A percentile compares a stretch with the other conserved stretches of the same genome.
Evolutionary conservation across 2,113 vertebrate species (phyloP).

Genomic region (Mesoclemmys tuberculata): DNA sequence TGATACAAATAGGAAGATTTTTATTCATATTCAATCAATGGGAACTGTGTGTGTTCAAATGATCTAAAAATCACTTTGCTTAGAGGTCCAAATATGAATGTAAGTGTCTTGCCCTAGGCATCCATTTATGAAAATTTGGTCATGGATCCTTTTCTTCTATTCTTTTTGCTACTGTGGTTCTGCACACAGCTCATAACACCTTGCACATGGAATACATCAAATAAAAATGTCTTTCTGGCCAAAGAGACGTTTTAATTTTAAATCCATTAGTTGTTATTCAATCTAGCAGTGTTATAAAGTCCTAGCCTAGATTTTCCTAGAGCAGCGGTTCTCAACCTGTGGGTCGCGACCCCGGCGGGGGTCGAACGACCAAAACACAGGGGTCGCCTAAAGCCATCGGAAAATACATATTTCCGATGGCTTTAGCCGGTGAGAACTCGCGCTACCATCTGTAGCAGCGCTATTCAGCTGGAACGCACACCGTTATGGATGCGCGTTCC

Average conservation of each 20-base stretch:
- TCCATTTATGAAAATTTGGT: not conserved
- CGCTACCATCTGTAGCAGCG: too few species aligned
- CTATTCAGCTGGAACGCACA: too few species aligned
- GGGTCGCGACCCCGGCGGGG: too few species aligned
- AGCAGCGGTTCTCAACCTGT: too few species aligned
- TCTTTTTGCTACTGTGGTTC: not conserved
- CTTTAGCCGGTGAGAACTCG: too few species aligned
- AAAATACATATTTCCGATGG: too few species aligned
- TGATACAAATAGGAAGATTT: not conserved
- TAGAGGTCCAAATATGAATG: not conserved
- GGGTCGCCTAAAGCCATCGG: too few species aligned
- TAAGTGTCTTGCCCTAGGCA: not conserved
- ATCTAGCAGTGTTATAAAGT: not conserved
- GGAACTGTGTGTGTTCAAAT: not conserved
- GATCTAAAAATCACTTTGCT: conserved; percentile 12
- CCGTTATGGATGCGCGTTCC: too few species aligned
- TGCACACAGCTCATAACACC: not conserved
- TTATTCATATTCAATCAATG: not conserved
- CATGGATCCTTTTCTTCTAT: not conserved
- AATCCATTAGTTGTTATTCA: not conserved
- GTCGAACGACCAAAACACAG: too few species aligned
- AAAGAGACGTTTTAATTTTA: rapidly evolving
- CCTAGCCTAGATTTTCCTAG: conserved; percentile 6
- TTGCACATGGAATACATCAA: not conserved
- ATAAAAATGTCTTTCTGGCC: not conserved